Conservation (phyloP, 2,797 vertebrate genomes). For the Zenarchopterus dispar region DNA sequence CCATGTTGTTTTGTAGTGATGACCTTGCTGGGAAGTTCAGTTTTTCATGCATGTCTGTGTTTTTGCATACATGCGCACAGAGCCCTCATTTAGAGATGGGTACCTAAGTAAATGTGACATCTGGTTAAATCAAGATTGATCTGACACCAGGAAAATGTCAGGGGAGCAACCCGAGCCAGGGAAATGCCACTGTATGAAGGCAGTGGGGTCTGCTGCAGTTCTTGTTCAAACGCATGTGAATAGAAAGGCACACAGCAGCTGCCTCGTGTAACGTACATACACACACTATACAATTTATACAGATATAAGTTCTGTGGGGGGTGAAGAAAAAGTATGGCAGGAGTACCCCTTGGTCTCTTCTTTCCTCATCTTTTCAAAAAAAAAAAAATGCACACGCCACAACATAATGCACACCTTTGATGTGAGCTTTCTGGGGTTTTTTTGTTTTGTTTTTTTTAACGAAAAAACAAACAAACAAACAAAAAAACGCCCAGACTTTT, state of each 20-base stretch:
- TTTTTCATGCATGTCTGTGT: slow-evolving; percentile 52
- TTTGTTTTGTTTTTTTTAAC: not conserved
- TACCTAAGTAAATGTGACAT: slow-evolving; percentile 81
- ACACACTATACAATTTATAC: slow-evolving; percentile 14
- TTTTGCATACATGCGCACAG: slow-evolving; percentile 49
- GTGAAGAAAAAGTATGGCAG: not conserved
- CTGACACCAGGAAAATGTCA: slow-evolving; percentile 86
- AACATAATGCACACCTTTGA: not conserved
- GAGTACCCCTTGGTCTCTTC: not conserved
- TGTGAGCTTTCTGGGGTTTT: not conserved
- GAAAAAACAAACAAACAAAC: slow-evolving; percentile 36
- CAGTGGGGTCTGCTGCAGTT: slow-evolving; percentile 38
- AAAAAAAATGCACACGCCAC: not conserved
- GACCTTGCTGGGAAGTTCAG: slow-evolving; percentile 35
- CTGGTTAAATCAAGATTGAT: slow-evolving; percentile 84
- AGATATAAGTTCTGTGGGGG: not conserved
- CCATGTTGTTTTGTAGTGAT: slow-evolving; percentile 26
- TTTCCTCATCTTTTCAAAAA: not conserved
- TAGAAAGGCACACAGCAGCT: slow-evolving; percentile 8
- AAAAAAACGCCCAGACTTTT: slow-evolving; percentile 43
- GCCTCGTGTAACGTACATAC: slow-evolving; percentile 4
- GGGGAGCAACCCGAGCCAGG: slow-evolving; percentile 61
- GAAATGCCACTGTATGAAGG: slow-evolving; percentile 79
- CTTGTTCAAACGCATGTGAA: slow-evolving; percentile 28
- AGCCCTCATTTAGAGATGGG: slow-evolving; percentile 69